Base-by-base conservation (phyloP, 2,113 vertebrate genomes). In the Otocyon megalotis region DNA sequence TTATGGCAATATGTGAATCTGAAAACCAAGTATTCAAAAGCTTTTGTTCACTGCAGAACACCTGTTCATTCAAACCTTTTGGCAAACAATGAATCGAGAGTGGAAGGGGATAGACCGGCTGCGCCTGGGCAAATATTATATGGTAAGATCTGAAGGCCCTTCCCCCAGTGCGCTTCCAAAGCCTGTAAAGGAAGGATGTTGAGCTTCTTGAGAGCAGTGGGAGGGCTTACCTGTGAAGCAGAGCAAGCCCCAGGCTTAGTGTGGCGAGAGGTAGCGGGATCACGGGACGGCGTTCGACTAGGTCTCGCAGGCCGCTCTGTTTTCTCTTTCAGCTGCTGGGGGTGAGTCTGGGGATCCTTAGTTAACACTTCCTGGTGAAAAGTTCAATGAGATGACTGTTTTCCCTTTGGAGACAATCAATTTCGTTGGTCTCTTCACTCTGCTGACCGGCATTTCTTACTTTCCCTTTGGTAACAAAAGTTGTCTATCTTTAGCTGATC, bases 11-110 rank as follows among this genome's bases (percentile, higher is more conserved):
- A 1, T 15, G 6, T 48, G 37, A 22, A 5, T 8, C 0, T 3
- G 53, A 11, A 5, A 15, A 2, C 20, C 2, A 0, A 8, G 58
- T 54, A 1, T 5, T 95, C 79, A 95, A 16, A 85, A 84, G 56
- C 94, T 96, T 26, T 83, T 88, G 6, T 96, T 94, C n/a, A 12
- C 93, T 77, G 50, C 98, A 99, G 99, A 99, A 32, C 95, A 99
- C 60, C 96, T 99, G 67, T 99, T 99, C 97, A 93, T 99, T 58
- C 98, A 99, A 97, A 99, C 99, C 0, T 99, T 99, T 48, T 99
- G 99, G 98, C 99, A 99, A 90, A 99, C 99, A 0, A 93, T 99
- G 88, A 99, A 99, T 54, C 99, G 99, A 32, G 99, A 99, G 56
- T 99, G 99, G 99, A 99, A 97, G 0, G 99, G 99, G 14, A 99